Evolutionary conservation across 2,113 vertebrate species (phyloP).

Genomic region (Orientallactaga bullata): DNA sequence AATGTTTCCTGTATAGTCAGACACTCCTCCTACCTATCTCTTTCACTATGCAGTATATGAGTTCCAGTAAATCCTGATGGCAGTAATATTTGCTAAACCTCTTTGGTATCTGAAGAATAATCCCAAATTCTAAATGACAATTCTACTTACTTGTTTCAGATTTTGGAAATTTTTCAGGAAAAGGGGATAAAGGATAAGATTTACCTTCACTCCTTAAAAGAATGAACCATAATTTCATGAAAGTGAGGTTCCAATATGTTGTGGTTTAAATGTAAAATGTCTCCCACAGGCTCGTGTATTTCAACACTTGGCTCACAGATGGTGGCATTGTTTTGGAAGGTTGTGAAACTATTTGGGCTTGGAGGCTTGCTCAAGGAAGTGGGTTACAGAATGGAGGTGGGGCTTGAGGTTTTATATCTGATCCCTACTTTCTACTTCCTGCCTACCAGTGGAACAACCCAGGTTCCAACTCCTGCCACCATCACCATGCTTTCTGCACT

Average conservation of each 20-base stretch:
- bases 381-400: no score
- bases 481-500: no score
- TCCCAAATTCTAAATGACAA: background rate
- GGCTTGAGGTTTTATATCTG: no score
- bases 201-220: background rate
- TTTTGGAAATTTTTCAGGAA: background rate
- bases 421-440: no score
- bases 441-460: no score
- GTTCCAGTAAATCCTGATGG: background rate
- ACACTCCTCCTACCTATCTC: rapidly evolving
- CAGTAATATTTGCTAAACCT: background rate
- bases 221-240: background rate
- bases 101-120: background rate
- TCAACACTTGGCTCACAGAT: no score
- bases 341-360: no score
- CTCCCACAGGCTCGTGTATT: no score
- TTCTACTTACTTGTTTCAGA: background rate
- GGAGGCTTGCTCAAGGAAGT: no score
- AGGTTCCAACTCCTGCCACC: no score
- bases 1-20: background rate
- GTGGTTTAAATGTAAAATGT: no score
- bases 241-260: background rate
- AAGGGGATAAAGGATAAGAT: background rate
- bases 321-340: no score
- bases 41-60: background rate